Conservation (phyloP, 2,888 invertebrate species). For the Stenoptilia bipunctidactyla region DNA sequence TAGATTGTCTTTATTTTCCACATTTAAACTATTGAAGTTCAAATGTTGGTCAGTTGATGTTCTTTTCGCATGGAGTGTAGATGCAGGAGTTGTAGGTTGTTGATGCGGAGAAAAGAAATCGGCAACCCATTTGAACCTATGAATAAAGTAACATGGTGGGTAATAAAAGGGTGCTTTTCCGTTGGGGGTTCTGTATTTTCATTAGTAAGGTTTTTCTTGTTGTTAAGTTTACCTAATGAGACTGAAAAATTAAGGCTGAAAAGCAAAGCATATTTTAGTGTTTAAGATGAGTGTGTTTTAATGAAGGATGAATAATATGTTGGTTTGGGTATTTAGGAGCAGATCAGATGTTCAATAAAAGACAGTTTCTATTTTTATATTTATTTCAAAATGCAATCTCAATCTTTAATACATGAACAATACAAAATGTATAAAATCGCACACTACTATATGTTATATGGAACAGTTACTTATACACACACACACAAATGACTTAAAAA, state of each 20-base stretch:
- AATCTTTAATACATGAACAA: conserved; percentile 59
- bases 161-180: conserved; percentile 6
- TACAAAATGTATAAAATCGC: conserved; percentile 67
- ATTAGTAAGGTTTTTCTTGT: too few relatives aligned
- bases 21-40: too few relatives aligned
- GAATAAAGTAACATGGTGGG: conserved; percentile 20
- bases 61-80: too few relatives aligned
- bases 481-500: conserved; percentile 40
- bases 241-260: conserved; percentile 24
- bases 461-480: conserved; percentile 21
- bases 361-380: conserved; percentile 31
- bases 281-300: conserved; percentile 27
- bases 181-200: too few relatives aligned
- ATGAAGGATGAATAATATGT: conserved; percentile 18
- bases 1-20: too few relatives aligned
- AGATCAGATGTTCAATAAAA: conserved; percentile 2
- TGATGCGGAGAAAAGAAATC: conserved; percentile 16
- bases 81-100: too few relatives aligned
- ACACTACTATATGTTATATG: conserved; percentile 35
- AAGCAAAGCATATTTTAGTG: conserved; percentile 7
- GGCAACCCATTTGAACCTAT: conserved; percentile 52
- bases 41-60: too few relatives aligned
- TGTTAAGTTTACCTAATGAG: conserved; percentile 25
- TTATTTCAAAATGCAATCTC: conserved; percentile 67
- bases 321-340: too few relatives aligned